phyloP scores from a whole-genome alignment of 64 coral and sea anemone species.

The Catalaphyllia jardinei region DNA sequence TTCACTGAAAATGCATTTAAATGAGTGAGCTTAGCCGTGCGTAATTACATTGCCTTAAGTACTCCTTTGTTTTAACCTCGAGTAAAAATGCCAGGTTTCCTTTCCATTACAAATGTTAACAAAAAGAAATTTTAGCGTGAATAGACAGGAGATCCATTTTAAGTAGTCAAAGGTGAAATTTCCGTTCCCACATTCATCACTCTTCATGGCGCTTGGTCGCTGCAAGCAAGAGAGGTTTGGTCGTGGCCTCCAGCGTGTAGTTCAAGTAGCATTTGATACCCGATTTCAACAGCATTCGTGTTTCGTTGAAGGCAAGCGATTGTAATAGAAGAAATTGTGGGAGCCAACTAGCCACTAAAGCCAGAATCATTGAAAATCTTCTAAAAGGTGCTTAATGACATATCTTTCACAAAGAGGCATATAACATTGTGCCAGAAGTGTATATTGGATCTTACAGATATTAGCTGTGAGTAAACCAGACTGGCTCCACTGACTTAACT shows the following conservation, averaged over 20 bases:
- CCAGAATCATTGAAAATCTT: background rate
- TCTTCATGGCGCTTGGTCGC: background rate
- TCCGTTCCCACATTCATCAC: constrained; percentile 8
- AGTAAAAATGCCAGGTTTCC: constrained; percentile 26
- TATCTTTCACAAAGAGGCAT: background rate
- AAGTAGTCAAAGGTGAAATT: constrained; percentile 23
- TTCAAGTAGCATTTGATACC: background rate
- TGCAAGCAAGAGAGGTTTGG: background rate
- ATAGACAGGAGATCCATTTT: constrained; percentile 28
- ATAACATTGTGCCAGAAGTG: background rate
- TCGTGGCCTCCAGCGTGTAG: background rate
- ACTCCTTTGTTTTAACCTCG: constrained; percentile 7
- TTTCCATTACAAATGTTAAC: constrained; percentile 31
- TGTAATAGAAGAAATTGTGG: background rate
- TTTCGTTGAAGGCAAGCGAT: background rate
- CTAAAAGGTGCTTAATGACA: background rate
- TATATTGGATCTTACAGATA: background rate
- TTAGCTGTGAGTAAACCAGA: background rate
- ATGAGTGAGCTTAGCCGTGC: background rate
- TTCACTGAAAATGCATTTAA: constrained; percentile 7
- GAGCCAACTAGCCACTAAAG: too few species aligned
- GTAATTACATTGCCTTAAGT: constrained; percentile 41
- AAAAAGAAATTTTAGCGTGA: constrained; percentile 36
- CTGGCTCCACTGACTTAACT: background rate
- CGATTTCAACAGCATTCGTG: background rate